These are phyloP conservation scores for Tetrao urogallus DNA, from an alignment of 2,113 vertebrate species.

Conservation along the genomic window DNA sequence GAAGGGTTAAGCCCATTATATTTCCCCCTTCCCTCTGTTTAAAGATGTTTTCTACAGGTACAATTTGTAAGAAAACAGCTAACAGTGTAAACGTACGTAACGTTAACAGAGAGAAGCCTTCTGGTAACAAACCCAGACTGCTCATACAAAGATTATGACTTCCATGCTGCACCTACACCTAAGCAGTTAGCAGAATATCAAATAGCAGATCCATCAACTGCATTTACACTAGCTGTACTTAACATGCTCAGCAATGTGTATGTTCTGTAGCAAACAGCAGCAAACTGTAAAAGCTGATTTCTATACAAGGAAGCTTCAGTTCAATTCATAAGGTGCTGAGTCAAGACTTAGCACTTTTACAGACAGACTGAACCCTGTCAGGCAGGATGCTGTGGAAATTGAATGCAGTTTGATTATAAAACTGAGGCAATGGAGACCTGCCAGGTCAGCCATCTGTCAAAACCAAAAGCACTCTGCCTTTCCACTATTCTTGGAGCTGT, in stretches of 20 bases:
- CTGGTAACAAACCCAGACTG: background rate
- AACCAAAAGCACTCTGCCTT: conserved; percentile 63
- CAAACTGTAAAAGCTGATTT: conserved; percentile 24
- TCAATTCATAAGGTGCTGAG: conserved; percentile 22
- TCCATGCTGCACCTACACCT: background rate
- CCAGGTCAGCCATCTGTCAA: conserved; percentile 78
- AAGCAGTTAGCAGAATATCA: background rate
- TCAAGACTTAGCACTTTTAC: conserved; percentile 56
- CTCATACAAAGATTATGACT: background rate
- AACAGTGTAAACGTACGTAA: background rate
- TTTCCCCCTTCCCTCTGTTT: background rate
- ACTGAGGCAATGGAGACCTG: conserved; percentile 59
- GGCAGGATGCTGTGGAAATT: conserved; percentile 71
- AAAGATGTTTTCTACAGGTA: background rate
- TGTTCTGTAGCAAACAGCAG: background rate
- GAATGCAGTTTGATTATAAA: conserved; percentile 67
- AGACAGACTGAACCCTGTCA: conserved; percentile 34
- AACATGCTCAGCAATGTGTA: background rate
- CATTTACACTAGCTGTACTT: background rate
- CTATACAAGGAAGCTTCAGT: conserved; percentile 48
- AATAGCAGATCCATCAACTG: background rate
- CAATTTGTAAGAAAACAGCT: background rate
- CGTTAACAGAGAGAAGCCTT: background rate
- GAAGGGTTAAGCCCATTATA: background rate
- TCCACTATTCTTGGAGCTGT: conserved; percentile 73